A percentile compares a stretch with the other conserved stretches of the same genome.
Conservation (phyloP, 2,113 vertebrate species). For the Hemiprocne comata region DNA sequence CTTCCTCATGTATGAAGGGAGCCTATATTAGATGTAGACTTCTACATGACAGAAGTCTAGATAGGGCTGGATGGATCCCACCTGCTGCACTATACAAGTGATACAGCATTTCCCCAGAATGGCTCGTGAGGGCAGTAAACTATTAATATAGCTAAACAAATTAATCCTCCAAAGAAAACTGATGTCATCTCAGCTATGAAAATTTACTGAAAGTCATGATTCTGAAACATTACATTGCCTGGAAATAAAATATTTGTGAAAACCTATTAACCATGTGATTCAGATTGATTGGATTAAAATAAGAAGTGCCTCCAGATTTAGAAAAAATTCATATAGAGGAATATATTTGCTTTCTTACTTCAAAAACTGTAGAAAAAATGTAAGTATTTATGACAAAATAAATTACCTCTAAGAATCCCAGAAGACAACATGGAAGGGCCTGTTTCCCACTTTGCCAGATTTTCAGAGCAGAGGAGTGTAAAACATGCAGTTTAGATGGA, state of each 20-base stretch:
- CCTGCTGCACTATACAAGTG: constrained; percentile 17
- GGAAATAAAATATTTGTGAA: background rate
- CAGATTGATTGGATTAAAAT: background rate
- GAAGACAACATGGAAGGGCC: background rate
- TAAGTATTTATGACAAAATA: background rate
- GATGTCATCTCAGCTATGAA: background rate
- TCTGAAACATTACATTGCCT: background rate
- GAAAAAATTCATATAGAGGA: background rate
- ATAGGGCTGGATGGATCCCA: constrained; percentile 29
- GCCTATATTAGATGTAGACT: constrained; percentile 55
- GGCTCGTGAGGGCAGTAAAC: constrained; percentile 45
- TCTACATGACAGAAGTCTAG: constrained; percentile 14
- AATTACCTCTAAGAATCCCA: background rate
- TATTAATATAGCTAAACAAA: constrained; percentile 44
- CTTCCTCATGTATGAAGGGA: constrained; percentile 3
- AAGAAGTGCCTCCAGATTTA: background rate
- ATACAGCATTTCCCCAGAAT: constrained; percentile 54
- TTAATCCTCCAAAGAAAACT: constrained; percentile 31
- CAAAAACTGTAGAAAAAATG: background rate
- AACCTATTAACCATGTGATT: background rate
- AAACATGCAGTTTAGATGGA: background rate
- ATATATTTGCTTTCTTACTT: background rate
- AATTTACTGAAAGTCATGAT: background rate
- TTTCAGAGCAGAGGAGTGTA: background rate
- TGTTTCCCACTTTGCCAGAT: background rate